phyloP scores from a whole-genome alignment of 2,888 invertebrate genomes.

The Scaptomyza cyrtandrae region DNA sequence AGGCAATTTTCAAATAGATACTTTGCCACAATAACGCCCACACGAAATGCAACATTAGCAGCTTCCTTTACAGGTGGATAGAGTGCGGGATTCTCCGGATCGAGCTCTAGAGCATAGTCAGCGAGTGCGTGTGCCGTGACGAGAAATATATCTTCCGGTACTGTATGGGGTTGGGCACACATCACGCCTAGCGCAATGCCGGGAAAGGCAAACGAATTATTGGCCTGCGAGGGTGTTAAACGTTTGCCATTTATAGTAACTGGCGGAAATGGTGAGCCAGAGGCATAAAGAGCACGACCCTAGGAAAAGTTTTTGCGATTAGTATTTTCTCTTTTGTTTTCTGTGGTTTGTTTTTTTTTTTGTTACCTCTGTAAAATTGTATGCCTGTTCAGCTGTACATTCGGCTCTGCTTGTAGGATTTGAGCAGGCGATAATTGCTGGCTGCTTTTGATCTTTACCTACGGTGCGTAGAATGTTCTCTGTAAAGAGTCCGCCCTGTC shows the following conservation, averaged over 20 bases:
- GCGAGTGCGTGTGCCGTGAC: conserved; percentile 54
- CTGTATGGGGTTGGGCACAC: conserved; percentile 9
- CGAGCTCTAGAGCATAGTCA: conserved; percentile 2
- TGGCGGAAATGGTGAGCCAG: conserved; percentile 69
- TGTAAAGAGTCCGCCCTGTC: conserved; percentile 48
- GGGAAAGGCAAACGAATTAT: conserved; percentile 64
- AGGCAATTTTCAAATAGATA: conserved; percentile 28
- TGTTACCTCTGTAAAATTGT: conserved; percentile 53
- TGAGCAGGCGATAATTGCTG: conserved; percentile 63
- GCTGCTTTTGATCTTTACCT: conserved; percentile 48
- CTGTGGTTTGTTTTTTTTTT: neutral
- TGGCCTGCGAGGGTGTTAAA: conserved; percentile 55
- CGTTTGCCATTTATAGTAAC: conserved; percentile 62
- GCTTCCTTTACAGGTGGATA: conserved; percentile 51
- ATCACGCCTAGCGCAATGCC: conserved; percentile 53
- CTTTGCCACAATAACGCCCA: conserved; percentile 38
- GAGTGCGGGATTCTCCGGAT: conserved; percentile 15
- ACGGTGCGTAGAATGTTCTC: conserved; percentile 52
- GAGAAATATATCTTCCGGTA: conserved; percentile 56
- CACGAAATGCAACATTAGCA: conserved; percentile 32
- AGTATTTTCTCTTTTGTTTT: neutral
- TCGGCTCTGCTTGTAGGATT: conserved; percentile 68
- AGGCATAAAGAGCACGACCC: conserved; percentile 61
- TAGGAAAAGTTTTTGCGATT: conserved; percentile 2
- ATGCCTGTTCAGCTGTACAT: conserved; percentile 70